Percentiles rank a stretch among this genome's conserved stretches.
Evolutionary conservation across 37 sponge, comb jelly and placozoan genomes (phyloP).

Genomic region (Theonella swinhoei): DNA sequence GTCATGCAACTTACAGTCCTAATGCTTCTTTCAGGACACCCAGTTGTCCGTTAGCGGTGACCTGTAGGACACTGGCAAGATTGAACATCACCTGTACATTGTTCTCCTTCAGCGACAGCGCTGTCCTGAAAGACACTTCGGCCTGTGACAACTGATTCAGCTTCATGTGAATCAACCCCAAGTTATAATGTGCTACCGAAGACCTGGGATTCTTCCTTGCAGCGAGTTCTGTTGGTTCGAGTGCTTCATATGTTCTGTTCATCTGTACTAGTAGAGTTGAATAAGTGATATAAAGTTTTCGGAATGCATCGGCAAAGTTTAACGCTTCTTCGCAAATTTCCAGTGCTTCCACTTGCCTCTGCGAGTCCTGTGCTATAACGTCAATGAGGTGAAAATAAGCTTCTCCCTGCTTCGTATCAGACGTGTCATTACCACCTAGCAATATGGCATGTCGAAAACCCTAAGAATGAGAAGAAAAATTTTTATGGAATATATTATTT

Average conservation of each 20-base stretch:
- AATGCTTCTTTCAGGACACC: not conserved
- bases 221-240: not conserved
- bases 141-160: constrained; percentile 58
- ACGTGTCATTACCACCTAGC: not conserved
- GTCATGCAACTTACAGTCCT: not conserved
- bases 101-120: constrained; percentile 34
- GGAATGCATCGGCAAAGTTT: not conserved
- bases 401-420: not conserved
- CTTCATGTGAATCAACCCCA: constrained; percentile 46
- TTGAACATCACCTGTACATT: not conserved
- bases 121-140: constrained; percentile 36
- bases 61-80: not conserved
- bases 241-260: not conserved
- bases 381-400: constrained; percentile 5
- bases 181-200: not conserved
- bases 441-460: constrained; percentile 26
- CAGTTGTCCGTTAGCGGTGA: not conserved
- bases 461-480: not conserved
- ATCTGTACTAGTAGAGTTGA: not conserved
- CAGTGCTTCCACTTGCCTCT: constrained; percentile 17
- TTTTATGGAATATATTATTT: too few relatives aligned
- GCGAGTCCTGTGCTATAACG: not conserved
- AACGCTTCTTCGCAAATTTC: not conserved
- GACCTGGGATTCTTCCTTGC: not conserved
- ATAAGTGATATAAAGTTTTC: not conserved